These are phyloP conservation scores for Physella acuta DNA, from an alignment of 1,140 invertebrate genomes.

Conservation along the genomic window DNA sequence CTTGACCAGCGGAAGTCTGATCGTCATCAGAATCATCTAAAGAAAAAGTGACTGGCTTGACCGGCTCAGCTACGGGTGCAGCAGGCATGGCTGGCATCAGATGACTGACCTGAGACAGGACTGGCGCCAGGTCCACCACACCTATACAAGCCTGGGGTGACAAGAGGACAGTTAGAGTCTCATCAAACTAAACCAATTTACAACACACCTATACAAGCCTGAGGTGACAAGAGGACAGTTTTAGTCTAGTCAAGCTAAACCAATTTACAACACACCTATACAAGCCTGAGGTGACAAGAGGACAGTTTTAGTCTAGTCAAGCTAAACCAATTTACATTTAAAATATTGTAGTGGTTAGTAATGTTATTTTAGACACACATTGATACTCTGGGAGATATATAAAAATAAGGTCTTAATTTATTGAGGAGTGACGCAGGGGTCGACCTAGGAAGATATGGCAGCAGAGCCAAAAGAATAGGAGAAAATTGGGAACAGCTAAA, in stretches of 20 bases:
- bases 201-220: constrained; percentile 43
- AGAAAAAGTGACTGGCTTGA: constrained; percentile 14
- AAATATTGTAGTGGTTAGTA: too few species aligned
- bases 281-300: constrained; percentile 39
- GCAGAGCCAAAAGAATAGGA: too few species aligned
- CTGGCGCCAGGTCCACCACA: constrained; percentile 35
- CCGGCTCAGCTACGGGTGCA: constrained; percentile 2
- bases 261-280: constrained; percentile 41
- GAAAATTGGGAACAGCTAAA: too few species aligned
- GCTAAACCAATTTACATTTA: constrained; percentile 39
- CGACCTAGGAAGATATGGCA: too few species aligned
- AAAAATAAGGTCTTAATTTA: too few species aligned
- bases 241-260: too few species aligned
- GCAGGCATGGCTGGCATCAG: constrained; percentile 27
- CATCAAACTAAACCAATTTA: constrained; percentile 37
- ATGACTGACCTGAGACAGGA: constrained; percentile 37
- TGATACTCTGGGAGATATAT: too few species aligned
- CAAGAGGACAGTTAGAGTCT: too few species aligned
- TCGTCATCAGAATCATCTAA: constrained; percentile 1
- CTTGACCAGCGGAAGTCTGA: neutral
- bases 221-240: too few species aligned
- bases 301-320: too few species aligned
- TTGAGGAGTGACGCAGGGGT: too few species aligned
- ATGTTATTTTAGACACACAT: too few species aligned
- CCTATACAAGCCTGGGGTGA: constrained; percentile 42